Evolutionary conservation across 1,140 invertebrate genomes (phyloP).

Genomic region (Saccostrea cuccullata): DNA sequence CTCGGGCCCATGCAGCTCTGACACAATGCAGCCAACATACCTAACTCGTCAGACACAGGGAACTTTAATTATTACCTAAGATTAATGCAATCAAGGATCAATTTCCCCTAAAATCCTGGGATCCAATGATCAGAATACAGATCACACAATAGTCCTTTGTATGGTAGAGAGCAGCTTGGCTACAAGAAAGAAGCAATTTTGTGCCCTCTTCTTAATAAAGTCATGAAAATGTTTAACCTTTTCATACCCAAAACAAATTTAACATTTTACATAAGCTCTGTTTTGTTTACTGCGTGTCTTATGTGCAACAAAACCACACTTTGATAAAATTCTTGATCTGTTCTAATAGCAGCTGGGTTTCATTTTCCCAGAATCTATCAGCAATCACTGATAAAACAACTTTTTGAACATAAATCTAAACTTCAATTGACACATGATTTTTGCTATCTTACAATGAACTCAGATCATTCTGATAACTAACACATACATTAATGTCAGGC

Average conservation of each 20-base stretch:
- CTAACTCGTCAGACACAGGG: not conserved
- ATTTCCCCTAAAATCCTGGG: not conserved
- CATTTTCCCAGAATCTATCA: not conserved
- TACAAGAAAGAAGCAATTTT: not conserved
- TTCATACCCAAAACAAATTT: not conserved
- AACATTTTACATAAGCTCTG: too few relatives aligned
- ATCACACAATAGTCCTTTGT: not conserved
- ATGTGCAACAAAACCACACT: not conserved
- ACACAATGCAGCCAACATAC: conserved; percentile 8
- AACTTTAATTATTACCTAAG: conserved; percentile 29
- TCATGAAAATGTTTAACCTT: not conserved
- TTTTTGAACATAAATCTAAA: conserved; percentile 28
- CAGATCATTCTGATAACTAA: conserved; percentile 1
- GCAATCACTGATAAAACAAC: not conserved
- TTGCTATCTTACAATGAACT: not conserved
- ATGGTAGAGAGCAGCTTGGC: not conserved
- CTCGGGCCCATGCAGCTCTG: not conserved
- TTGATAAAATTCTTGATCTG: not conserved
- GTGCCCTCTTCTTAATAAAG: too few relatives aligned
- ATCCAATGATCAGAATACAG: not conserved
- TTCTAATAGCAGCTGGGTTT: not conserved
- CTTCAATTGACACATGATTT: conserved; percentile 1
- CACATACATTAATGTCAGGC: conserved; percentile 26
- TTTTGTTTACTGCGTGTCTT: too few relatives aligned
- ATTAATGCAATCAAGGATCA: conserved; percentile 24